phyloP scores from a whole-genome alignment of 2,888 invertebrate genomes.

The Apamea anceps region DNA sequence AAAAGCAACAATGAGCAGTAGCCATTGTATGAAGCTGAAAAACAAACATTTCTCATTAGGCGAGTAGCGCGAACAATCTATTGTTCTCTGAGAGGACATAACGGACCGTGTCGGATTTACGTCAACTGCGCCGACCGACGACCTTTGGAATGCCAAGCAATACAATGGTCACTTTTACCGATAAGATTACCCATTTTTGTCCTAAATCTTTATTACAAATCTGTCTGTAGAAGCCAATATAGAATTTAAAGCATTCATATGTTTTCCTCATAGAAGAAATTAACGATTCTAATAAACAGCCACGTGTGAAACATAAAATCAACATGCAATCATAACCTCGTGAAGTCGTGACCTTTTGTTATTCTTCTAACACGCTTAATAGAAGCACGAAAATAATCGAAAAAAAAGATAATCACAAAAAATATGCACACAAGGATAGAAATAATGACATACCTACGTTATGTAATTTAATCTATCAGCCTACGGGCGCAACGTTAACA shows the following conservation, averaged over 20 bases:
- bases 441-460: constrained; percentile 61
- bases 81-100: constrained; percentile 88
- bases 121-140: constrained; percentile 81
- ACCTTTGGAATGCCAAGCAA: constrained; percentile 77
- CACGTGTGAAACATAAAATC: constrained; percentile 21
- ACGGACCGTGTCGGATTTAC: constrained; percentile 88
- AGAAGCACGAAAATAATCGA: constrained; percentile 27
- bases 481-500: constrained; percentile 72
- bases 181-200: constrained; percentile 25
- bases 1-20: constrained; percentile 83
- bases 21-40: constrained; percentile 85
- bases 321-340: constrained; percentile 8
- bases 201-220: constrained; percentile 1
- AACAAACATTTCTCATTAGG: constrained; percentile 90
- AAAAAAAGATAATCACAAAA: constrained; percentile 38
- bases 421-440: constrained; percentile 42
- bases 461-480: constrained; percentile 70
- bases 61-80: constrained; percentile 85
- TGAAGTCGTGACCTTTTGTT: constrained; percentile 26
- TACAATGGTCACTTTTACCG: constrained; percentile 48
- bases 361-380: constrained; percentile 17
- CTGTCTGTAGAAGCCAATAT: background rate
- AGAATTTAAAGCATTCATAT: background rate
- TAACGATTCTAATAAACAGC: constrained; percentile 2
- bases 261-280: constrained; percentile 14